Evolutionary conservation across 2,888 invertebrate species (phyloP).

Genomic region (Drosophila mercatorum): DNA sequence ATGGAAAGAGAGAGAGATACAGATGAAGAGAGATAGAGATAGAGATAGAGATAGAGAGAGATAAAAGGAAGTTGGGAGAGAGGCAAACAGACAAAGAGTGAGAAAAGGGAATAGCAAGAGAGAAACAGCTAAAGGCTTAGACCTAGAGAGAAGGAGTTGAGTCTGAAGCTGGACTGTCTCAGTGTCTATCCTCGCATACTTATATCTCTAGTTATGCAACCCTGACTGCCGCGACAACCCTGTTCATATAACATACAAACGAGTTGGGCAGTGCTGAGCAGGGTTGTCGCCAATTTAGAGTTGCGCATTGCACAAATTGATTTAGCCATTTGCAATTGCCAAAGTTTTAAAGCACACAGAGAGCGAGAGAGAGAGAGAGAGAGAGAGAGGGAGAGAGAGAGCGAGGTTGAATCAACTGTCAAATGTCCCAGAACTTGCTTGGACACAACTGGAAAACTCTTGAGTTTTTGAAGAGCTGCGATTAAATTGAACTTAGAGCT

Average conservation of each 20-base stretch:
- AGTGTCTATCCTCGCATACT: no score
- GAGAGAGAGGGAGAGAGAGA: background rate
- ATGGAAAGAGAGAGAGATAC: background rate
- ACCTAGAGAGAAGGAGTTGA: background rate
- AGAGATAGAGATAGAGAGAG: background rate
- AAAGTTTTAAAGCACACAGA: slow-evolving; percentile 31
- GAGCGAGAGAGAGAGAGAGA: no score
- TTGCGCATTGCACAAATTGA: slow-evolving; percentile 45
- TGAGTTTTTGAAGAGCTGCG: slow-evolving; percentile 44
- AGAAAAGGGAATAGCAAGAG: background rate
- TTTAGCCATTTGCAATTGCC: slow-evolving; percentile 40
- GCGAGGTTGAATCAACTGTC: slow-evolving; percentile 32
- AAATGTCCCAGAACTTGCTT: slow-evolving; percentile 29
- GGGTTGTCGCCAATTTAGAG: slow-evolving; percentile 12
- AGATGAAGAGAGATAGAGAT: background rate
- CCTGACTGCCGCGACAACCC: background rate
- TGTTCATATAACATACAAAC: background rate
- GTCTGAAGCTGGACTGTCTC: no score
- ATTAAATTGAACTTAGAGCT: slow-evolving; percentile 58
- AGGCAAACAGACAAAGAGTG: background rate
- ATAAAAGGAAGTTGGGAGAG: background rate
- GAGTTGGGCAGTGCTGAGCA: background rate
- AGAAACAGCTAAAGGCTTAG: no score
- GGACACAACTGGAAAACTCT: slow-evolving; percentile 35
- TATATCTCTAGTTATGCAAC: background rate